A percentile compares a stretch with the other conserved stretches of the same genome.
phyloP scores from a whole-genome alignment of 2,888 invertebrate genomes.

The Adelphocoris suturalis region DNA sequence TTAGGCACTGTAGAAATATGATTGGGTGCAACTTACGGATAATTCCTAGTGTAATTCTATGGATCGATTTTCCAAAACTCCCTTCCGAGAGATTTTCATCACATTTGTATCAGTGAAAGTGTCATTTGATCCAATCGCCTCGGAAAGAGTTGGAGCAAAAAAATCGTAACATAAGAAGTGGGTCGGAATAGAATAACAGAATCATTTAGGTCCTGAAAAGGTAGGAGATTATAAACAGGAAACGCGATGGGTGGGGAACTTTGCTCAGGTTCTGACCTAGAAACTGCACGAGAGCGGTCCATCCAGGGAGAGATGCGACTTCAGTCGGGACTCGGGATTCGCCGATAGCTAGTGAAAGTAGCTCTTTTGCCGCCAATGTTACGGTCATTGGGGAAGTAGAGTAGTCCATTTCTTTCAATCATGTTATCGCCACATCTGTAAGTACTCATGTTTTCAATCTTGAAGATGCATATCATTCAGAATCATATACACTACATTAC shows the following conservation, averaged over 20 bases:
- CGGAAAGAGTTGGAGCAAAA: constrained; percentile 1
- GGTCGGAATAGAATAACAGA: neutral
- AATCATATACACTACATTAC: too few species aligned
- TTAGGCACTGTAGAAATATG: too few species aligned
- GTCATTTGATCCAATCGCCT: neutral
- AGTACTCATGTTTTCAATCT: neutral
- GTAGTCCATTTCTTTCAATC: neutral
- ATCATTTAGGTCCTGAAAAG: neutral
- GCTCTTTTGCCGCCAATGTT: constrained; percentile 16
- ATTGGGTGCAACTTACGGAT: too few species aligned
- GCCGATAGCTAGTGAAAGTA: neutral
- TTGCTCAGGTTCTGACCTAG: constrained; percentile 49
- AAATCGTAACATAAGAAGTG: neutral
- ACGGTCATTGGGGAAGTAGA: neutral
- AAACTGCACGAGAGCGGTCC: constrained; percentile 56
- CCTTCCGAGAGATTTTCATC: neutral
- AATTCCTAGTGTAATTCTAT: too few species aligned
- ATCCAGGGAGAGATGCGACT: constrained; percentile 15
- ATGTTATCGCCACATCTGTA: neutral
- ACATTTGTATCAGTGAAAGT: constrained; percentile 22
- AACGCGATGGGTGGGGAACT: constrained; percentile 49
- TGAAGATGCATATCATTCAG: too few species aligned
- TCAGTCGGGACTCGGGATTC: constrained; percentile 12
- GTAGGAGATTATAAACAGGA: constrained; percentile 43
- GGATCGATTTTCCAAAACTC: too few species aligned